Conservation (phyloP, 2,888 invertebrate species). For the Eubasilissa splendida region DNA sequence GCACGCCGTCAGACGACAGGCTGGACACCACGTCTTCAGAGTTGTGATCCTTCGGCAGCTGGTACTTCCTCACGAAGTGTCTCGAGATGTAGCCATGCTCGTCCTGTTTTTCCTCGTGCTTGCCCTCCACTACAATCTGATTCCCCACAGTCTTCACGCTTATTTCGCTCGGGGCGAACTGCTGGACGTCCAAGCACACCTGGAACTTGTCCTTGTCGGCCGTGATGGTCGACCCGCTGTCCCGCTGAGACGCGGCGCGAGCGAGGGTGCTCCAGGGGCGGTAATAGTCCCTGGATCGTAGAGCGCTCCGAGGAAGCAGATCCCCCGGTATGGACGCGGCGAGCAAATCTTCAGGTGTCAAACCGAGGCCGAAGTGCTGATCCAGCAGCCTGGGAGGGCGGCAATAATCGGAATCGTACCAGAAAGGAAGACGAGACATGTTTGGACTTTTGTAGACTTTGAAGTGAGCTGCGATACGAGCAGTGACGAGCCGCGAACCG, state of each 20-base stretch:
- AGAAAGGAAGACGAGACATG: conserved; percentile 78
- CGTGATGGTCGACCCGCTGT: conserved; percentile 31
- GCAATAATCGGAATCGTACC: conserved; percentile 63
- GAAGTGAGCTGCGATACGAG: conserved; percentile 78
- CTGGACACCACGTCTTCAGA: conserved; percentile 79
- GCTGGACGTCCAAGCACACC: conserved; percentile 83
- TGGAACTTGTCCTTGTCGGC: conserved; percentile 71
- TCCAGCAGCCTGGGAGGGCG: conserved; percentile 61
- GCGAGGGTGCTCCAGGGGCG: conserved; percentile 36
- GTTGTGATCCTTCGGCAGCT: conserved; percentile 82
- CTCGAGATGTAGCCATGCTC: conserved; percentile 82
- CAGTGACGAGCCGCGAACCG: conserved; percentile 81
- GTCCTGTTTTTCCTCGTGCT: conserved; percentile 84
- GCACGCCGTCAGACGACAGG: conserved; percentile 83
- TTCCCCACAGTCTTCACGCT: conserved; percentile 82
- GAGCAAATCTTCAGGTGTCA: conserved; percentile 35
- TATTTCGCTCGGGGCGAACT: conserved; percentile 84
- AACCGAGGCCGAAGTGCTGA: conserved; percentile 34
- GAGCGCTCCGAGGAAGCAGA: conserved; percentile 66
- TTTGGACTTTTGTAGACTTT: conserved; percentile 74
- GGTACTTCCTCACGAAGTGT: conserved; percentile 83
- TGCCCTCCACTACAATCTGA: conserved; percentile 81
- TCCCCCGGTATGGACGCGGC: conserved; percentile 74
- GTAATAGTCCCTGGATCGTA: conserved; percentile 25
- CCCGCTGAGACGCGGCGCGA: conserved; percentile 5